Evolutionary conservation across 2,797 vertebrate species (phyloP), one percentile per base, ranked within the genome.

Genomic region (Dallia pectoralis): DNA sequence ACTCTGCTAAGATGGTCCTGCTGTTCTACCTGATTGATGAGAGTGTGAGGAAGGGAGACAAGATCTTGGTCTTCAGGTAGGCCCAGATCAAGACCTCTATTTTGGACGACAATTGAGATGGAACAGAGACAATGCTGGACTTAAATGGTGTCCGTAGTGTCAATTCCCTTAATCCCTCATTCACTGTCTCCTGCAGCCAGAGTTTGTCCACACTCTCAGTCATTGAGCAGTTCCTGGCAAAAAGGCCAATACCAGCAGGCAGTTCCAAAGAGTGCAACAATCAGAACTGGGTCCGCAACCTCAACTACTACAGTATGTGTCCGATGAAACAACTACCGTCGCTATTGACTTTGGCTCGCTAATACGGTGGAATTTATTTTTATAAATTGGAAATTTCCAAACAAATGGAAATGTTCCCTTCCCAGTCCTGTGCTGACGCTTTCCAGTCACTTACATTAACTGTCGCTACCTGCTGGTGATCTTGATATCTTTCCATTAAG

Each of bases 1-100:
- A 98, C 89, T 99, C 97, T 0, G 96, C 97, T 8, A 99, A 99
- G 89, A 99, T 99, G 97, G 95, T 97, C 53, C 89, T 99, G 77
- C 94, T 99, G 47, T 98, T 99, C 86, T 95, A 99, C 81, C 84
- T 99, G 79, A 96, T 99, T 33, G 97, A 99, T 30, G 97, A 97
- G 82, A 97, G 97, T 4, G 93, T 99, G 84, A 94, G 92, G 75
- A 93, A 94, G 74, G 96, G 96, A 85, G 97, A 99, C 88, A 99
- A 98, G 89, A 93, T 98, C 72, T 93, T 99, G 0, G 95, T 99
- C 48, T 99, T 99, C 89, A 98, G 97, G 97, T 99, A 1, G 68
- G 22, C 22, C 25, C 56, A 74, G 8, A 4, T 7, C 8, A 22
- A 53, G 63, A n/a, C n/a, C n/a, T n/a, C n/a, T n/a, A 7, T 47